A percentile compares a stretch with the other conserved stretches of the same genome.
These are phyloP conservation scores for Poecile atricapillus DNA, from an alignment of 2,113 vertebrate genomes.

Conservation along the genomic window DNA sequence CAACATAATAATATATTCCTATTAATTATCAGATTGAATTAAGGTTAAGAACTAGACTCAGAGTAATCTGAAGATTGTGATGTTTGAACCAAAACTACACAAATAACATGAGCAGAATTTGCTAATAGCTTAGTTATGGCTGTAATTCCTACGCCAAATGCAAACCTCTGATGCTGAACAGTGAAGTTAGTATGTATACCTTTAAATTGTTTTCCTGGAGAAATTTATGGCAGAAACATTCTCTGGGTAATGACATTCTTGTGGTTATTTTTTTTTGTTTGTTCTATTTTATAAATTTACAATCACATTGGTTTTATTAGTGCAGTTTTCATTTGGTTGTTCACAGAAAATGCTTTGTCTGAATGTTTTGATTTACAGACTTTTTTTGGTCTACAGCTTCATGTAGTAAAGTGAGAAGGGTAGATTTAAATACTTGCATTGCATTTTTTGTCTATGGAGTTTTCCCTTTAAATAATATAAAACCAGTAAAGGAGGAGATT, in stretches of 20 bases:
- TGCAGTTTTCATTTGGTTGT: not conserved
- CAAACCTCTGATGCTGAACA: not conserved
- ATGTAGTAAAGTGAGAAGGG: not conserved
- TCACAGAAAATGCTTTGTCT: not conserved
- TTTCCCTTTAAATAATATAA: not conserved
- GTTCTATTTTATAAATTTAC: not conserved
- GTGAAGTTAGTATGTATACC: not conserved
- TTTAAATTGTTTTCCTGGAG: not conserved
- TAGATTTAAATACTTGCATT: not conserved
- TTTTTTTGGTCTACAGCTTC: not conserved
- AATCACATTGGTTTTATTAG: not conserved
- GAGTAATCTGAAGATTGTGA: not conserved
- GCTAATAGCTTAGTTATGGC: not conserved
- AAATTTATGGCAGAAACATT: not conserved
- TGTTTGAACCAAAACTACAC: conserved; percentile 25
- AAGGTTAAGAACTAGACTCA: not conserved
- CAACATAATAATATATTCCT: not conserved
- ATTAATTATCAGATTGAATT: conserved; percentile 21
- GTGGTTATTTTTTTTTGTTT: not conserved
- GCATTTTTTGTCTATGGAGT: not conserved
- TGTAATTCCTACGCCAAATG: not conserved
- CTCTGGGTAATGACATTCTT: not conserved
- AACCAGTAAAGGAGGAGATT: not conserved
- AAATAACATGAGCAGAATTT: not conserved
- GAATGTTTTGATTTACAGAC: not conserved